Base-by-base conservation (phyloP, 2,888 invertebrate species). In the Drosophila multiciliata region DNA sequence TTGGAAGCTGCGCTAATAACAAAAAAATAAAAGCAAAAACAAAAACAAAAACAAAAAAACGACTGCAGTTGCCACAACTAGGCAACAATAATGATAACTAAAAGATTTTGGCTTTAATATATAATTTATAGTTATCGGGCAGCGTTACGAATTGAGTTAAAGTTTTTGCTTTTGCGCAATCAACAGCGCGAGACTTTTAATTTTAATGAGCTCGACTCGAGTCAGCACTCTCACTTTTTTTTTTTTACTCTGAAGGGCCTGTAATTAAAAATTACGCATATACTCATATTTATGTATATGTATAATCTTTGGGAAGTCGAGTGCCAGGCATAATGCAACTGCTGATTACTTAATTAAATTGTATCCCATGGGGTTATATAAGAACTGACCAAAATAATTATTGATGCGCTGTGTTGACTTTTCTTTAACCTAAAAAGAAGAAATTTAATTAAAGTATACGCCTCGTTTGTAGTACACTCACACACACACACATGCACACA, bases 401-500 rank as follows among this genome's bases (percentile, higher is more conserved):
- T 62, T 45, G 59, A 48, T 73, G 61, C 54, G 54, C 53, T 35
- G 48, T 50, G 36, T 62, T 53, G 66, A 55, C 66, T 82, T 74
- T 82, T 80, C 75, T 72, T 75, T 78, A 85, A 85, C 87, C 89
- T 70, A 87, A 78, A 78, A 75, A 73, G 66, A 85, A 89, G 83
- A 61, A 40, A 66, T 89, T 89, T 89, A 89, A 87, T 89, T 87
- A 83, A 89, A 87, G 89, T 85, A 78, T 75, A 87, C 89, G 85
- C 89, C 85, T 78, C 59, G 69, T 60, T 60, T 65, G 72, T 62
- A 53, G 75, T 50, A 54, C 35, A 3, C 20, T 20, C 20, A 3
- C 20, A 45, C 20, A 23, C 11, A 63, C 33, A 45, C 36, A 35
- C 53, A 65, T 38, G 75, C 49, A 71, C 48, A 65, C 26, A 42